These are phyloP conservation scores for Papilio glaucus DNA, from an alignment of 1,140 invertebrate species.

Conservation along the genomic window DNA sequence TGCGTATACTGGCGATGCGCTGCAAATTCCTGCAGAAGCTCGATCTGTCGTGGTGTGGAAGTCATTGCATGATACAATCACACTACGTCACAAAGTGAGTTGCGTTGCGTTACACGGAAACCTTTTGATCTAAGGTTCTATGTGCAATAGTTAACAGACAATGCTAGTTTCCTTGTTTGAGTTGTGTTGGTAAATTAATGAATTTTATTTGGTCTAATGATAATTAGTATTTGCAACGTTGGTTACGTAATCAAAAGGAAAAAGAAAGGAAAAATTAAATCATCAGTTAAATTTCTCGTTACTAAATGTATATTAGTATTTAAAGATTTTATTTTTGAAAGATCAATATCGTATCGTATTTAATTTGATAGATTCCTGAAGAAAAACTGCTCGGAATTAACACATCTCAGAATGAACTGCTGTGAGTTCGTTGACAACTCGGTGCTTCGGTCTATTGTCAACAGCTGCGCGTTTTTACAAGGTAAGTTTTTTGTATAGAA, in stretches of 20 bases:
- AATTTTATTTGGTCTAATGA: no score
- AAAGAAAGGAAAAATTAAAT: no score
- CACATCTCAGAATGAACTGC: conserved; percentile 88
- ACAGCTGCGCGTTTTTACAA: conserved; percentile 87
- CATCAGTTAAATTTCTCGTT: no score
- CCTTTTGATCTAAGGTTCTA: background rate
- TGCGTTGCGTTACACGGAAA: conserved; percentile 15
- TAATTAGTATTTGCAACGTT: no score
- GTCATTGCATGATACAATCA: conserved; percentile 85
- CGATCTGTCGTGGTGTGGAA: conserved; percentile 95
- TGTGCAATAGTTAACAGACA: background rate
- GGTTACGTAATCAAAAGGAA: no score
- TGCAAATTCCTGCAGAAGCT: conserved; percentile 90
- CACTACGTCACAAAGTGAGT: conserved; percentile 85
- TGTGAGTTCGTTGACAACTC: conserved; percentile 89
- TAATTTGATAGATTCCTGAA: conserved; percentile 86
- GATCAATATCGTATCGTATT: conserved; percentile 26
- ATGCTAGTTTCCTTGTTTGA: no score
- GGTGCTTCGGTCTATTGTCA: conserved; percentile 85
- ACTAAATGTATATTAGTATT: no score
- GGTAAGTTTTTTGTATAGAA: conserved; percentile 85
- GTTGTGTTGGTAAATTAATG: no score
- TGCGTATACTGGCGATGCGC: conserved; percentile 83
- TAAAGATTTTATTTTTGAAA: no score
- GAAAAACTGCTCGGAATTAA: conserved; percentile 86